phyloP scores from a whole-genome alignment of 2,113 vertebrate species.

The Cryptomyrus ogoouensis region DNA sequence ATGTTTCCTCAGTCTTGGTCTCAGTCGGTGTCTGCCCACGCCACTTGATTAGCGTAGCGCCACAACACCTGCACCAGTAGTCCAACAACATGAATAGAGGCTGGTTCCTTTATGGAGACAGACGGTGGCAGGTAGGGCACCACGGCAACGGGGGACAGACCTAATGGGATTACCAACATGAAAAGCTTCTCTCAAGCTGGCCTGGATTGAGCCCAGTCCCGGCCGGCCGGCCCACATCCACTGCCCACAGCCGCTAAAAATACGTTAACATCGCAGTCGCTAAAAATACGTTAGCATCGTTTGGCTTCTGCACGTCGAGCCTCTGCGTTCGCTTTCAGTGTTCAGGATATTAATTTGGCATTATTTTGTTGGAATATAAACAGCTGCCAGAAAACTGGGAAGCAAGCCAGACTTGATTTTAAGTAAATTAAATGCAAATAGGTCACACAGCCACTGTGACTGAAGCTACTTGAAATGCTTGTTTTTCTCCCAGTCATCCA shows the following conservation, averaged over 20 bases:
- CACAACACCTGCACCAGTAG: slow-evolving; percentile 64
- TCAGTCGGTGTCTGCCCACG: slow-evolving; percentile 68
- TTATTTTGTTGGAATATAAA: slow-evolving; percentile 15
- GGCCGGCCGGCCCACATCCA: slow-evolving; percentile 12
- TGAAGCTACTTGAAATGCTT: slow-evolving; percentile 9
- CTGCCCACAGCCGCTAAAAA: slow-evolving; percentile 24
- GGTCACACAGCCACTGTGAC: slow-evolving; percentile 13
- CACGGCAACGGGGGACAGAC: slow-evolving; percentile 36
- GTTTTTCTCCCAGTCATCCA: not conserved
- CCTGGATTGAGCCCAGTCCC: slow-evolving; percentile 45
- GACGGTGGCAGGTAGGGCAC: slow-evolving; percentile 33
- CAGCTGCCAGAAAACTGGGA: slow-evolving; percentile 18
- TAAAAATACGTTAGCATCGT: slow-evolving; percentile 21
- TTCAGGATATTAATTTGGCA: slow-evolving; percentile 3
- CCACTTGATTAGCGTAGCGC: slow-evolving; percentile 57
- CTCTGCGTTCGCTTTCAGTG: not conserved
- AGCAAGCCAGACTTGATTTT: slow-evolving; percentile 13
- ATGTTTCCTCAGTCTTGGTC: slow-evolving; percentile 68
- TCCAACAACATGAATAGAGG: slow-evolving; percentile 65
- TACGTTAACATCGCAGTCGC: not conserved
- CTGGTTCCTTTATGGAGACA: not conserved
- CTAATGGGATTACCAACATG: slow-evolving; percentile 69
- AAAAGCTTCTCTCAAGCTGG: slow-evolving; percentile 59
- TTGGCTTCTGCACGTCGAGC: not conserved
- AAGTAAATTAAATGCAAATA: slow-evolving; percentile 28